Base-by-base conservation (phyloP, 2,797 vertebrate species). In the Lophotriccus pileatus region DNA sequence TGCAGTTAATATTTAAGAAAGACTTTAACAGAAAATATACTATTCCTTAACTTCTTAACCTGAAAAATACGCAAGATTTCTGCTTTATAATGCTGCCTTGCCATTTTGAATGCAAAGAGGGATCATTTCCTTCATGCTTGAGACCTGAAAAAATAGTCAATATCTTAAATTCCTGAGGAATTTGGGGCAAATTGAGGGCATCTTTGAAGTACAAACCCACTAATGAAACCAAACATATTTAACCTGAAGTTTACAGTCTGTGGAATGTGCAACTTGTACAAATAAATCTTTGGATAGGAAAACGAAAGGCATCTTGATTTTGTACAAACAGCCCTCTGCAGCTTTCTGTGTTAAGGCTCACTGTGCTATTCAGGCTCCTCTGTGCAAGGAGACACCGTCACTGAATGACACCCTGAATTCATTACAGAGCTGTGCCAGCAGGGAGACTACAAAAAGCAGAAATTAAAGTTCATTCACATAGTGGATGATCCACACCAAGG, bases 241-340 rank as follows among this genome's bases (percentile, higher is more conserved):
- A 70, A 34, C 53, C 74, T 58, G 44, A 90, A 87, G 50, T 11
- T 19, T 14, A 49, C 15, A 28, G 27, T 10, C 58, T 46, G 27
- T 16, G 20, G 58, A 58, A 89, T 1, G 8, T 49, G 12, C 37
- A 34, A 39, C 10, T 76, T 70, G 62, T 19, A 70, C 18, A 95
- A 90, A 46, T 6, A 23, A 8, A 67, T 50, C 10, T 49, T 88
- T 85, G 78, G 46, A 55, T 50, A 96, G 89, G 70, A 97, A 97
- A 97, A 81, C 79, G 94, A 89, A 91, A 95, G 55, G 79, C 95
- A 95, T 91, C 89, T 97, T 96, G 55, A 56, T 47, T 96, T 91
- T 90, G 69, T 36, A 95, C 32, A 92, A 96, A 82, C n/a, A 93
- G 90, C 85, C 89, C 90, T 80, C 80, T 95, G 97, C 56, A 92